Conservation (phyloP, 1,140 invertebrate species). For the Lordiphosa collinella region DNA sequence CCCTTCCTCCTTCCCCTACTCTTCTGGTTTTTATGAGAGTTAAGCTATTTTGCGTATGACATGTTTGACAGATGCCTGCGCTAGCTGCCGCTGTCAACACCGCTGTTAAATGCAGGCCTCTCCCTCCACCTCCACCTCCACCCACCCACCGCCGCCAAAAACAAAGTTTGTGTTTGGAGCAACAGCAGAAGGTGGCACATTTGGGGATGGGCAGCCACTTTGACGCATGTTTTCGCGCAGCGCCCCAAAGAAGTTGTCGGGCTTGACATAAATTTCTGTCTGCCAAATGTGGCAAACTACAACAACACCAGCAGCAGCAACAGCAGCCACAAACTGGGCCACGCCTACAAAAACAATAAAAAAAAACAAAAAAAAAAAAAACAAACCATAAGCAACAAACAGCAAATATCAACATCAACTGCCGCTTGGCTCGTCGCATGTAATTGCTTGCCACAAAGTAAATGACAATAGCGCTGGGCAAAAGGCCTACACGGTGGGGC, state of each 20-base stretch:
- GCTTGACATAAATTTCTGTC: conserved; percentile 68
- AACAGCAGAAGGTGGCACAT: conserved; percentile 15
- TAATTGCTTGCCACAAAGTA: conserved; percentile 73
- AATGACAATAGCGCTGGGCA: conserved; percentile 59
- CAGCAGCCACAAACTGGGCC: conserved; percentile 52
- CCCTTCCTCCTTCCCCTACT: conserved; percentile 14
- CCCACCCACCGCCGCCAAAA: conserved; percentile 4
- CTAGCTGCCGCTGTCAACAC: conserved; percentile 54
- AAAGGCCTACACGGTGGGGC: conserved; percentile 51
- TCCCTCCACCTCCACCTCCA: background rate
- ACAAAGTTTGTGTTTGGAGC: conserved; percentile 36
- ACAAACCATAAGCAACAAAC: conserved; percentile 38
- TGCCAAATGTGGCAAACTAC: conserved; percentile 71
- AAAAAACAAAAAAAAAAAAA: conserved; percentile 7
- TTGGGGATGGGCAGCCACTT: conserved; percentile 49
- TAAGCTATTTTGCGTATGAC: conserved; percentile 77
- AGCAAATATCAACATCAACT: conserved; percentile 52
- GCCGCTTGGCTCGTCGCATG: conserved; percentile 63
- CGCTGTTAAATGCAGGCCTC: conserved; percentile 48
- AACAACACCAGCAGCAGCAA: conserved; percentile 13
- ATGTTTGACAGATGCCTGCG: conserved; percentile 70
- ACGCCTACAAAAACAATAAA: conserved; percentile 53
- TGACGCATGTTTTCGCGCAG: conserved; percentile 73
- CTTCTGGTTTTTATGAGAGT: conserved; percentile 71
- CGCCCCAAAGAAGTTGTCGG: conserved; percentile 40